These are phyloP conservation scores for Pangasianodon gigas DNA, from an alignment of 2,113 vertebrate genomes.

Conservation along the genomic window DNA sequence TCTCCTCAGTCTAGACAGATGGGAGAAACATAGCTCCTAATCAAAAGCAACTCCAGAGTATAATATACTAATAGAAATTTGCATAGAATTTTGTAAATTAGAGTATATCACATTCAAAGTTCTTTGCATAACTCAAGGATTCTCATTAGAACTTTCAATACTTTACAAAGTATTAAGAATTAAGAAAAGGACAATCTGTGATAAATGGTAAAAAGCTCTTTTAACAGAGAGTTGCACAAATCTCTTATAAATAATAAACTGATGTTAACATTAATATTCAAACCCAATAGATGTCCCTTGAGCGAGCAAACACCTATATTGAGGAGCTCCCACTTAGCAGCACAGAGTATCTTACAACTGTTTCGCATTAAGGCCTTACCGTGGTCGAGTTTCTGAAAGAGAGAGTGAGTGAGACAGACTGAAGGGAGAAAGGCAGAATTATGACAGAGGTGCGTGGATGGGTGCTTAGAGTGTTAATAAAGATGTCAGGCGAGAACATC, in stretches of 20 bases:
- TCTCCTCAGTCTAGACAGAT: conserved; percentile 17
- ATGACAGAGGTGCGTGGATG: conserved; percentile 52
- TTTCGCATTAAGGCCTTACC: conserved; percentile 68
- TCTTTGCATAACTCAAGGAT: not conserved
- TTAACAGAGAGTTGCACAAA: not conserved
- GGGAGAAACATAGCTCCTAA: conserved; percentile 46
- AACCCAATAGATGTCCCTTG: not conserved
- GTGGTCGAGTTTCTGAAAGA: conserved; percentile 28
- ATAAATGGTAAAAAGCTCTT: not conserved
- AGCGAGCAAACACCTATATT: conserved; percentile 8
- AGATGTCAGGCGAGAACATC: conserved; percentile 76
- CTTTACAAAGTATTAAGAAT: not conserved
- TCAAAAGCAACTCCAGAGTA: not conserved
- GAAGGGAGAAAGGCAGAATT: conserved; percentile 36
- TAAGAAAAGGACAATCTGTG: not conserved
- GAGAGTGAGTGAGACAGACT: conserved; percentile 22
- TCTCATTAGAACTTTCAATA: not conserved
- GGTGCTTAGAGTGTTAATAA: conserved; percentile 71
- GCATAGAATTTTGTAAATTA: not conserved
- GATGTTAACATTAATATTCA: not conserved
- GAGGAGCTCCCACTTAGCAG: conserved; percentile 64
- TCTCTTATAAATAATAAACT: not conserved
- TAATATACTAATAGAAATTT: not conserved
- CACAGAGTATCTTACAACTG: conserved; percentile 63
- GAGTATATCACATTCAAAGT: not conserved